Conservation (phyloP, 2,113 vertebrate species). For the Protobothrops flavoviridis region DNA sequence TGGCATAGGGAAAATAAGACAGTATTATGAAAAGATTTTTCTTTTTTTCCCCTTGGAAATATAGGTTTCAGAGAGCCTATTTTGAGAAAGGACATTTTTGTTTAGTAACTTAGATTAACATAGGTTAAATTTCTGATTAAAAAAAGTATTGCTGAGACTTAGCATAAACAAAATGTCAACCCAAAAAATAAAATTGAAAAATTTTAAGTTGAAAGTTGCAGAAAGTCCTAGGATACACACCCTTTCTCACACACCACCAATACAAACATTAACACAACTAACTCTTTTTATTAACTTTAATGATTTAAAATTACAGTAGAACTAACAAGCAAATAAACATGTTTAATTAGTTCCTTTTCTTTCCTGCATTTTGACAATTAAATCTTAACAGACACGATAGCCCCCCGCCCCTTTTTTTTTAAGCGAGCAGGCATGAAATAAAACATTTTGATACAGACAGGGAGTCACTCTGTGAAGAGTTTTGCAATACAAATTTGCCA, state of each 20-base stretch:
- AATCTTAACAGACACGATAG: conserved; percentile 13
- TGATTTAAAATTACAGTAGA: conserved; percentile 57
- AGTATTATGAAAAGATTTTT: conserved; percentile 6
- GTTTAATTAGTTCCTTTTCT: not conserved
- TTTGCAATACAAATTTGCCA: conserved; percentile 54
- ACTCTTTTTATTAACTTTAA: conserved; percentile 42
- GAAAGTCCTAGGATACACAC: conserved; percentile 12
- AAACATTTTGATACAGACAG: conserved; percentile 39
- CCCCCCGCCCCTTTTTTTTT: conserved; percentile 25
- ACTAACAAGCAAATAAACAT: conserved; percentile 43
- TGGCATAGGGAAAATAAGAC: not conserved
- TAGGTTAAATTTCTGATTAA: conserved; percentile 47
- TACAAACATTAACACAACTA: not conserved
- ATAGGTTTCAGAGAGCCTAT: not conserved
- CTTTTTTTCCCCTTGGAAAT: conserved; percentile 29
- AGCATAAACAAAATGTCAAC: conserved; percentile 27
- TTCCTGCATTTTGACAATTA: conserved; percentile 19
- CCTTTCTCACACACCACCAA: not conserved
- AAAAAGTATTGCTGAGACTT: conserved; percentile 24
- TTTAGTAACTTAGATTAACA: conserved; percentile 45
- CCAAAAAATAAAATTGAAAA: conserved; percentile 35
- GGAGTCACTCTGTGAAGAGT: conserved; percentile 51
- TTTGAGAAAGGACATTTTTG: conserved; percentile 19
- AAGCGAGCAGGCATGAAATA: not conserved
- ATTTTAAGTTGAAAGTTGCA: conserved; percentile 49